phyloP scores from a whole-genome alignment of 1,140 invertebrate genomes.

The Neuroterus valhalla region DNA sequence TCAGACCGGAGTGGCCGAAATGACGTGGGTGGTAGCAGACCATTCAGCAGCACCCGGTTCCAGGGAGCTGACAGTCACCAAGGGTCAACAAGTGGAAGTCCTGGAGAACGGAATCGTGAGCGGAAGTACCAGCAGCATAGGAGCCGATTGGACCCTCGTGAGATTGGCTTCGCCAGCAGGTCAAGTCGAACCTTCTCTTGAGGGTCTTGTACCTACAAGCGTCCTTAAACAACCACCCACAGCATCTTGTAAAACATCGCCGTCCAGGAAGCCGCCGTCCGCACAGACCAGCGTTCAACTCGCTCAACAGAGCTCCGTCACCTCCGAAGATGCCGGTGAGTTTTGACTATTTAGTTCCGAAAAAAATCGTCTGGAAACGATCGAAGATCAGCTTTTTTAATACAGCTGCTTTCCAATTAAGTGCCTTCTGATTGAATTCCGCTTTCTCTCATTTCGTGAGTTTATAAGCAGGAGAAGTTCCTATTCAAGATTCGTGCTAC shows the following conservation, averaged over 20 bases:
- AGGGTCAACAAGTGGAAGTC: constrained; percentile 95
- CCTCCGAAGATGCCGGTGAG: constrained; percentile 71
- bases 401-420: no score
- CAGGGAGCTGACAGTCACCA: constrained; percentile 85
- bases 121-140: constrained; percentile 47
- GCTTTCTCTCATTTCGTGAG: no score
- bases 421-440: no score
- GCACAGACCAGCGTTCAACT: constrained; percentile 45
- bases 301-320: constrained; percentile 60
- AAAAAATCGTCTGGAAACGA: neutral
- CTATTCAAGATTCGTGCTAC: no score
- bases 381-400: neutral
- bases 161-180: constrained; percentile 73
- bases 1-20: constrained; percentile 83
- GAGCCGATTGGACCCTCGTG: constrained; percentile 75
- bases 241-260: constrained; percentile 78
- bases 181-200: constrained; percentile 78
- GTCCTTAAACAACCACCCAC: constrained; percentile 87
- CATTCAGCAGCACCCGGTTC: constrained; percentile 81
- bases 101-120: constrained; percentile 82
- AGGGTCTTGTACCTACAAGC: constrained; percentile 88
- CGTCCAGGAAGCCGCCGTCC: constrained; percentile 73
- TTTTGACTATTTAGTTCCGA: constrained; percentile 1
- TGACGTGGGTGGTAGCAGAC: constrained; percentile 91
- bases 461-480: no score